Evolutionary conservation across 1,140 invertebrate species (phyloP), one percentile per base, ranked within the genome.

Genomic region (Drosophila punjabiensis): DNA sequence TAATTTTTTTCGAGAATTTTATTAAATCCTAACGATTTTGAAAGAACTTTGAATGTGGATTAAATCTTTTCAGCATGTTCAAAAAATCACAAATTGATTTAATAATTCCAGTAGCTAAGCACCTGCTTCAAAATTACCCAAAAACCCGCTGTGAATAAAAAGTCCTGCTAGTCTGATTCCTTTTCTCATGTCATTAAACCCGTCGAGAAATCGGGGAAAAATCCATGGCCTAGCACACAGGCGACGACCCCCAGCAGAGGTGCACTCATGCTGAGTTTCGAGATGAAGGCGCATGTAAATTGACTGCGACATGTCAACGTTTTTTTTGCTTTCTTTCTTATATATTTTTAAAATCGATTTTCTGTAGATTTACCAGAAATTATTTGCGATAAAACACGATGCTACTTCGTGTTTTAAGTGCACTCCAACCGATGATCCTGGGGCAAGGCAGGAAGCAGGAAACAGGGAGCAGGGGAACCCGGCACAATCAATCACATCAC

Each of bases 341-440:
- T 37, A 56, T 58, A 14, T 70, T 74, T 74, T 74, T 30, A 28
- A 37, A 75, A 89, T 89, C 79, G 85, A 89, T 89, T 85, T 89
- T 67, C 59, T 71, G 75, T 89, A 90, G 85, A 89, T 89, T 90
- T 82, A 70, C 67, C 69, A 79, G 78, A 85, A 89, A 81, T 85
- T 73, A 89, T 82, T 88, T 81, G 86, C 70, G 85, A 89, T 89
- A 89, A 90, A 90, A 89, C 85, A 89, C 85, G 85, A 82, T 58
- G 61, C 79, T 76, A 76, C 67, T 81, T 70, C 85, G 74, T 85
- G 81, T 69, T 89, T 79, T 69, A 88, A 88, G 85, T 89, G 85
- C 85, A 84, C 85, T 84, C 59, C 75, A 82, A 73, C 56, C 70
- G 48, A 52, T 67, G 65, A 70, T 63, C 56, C 28, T 66, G n/a